Percentiles rank a stretch among this genome's conserved stretches.
Conservation (phyloP, 2,113 vertebrate species). For the Bos taurus region ARS-UCD2.0 NC_037331.1:104773501-104774000, state of each 20-base stretch:
- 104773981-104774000: fast-evolving
- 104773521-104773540: background rate
- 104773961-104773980: fast-evolving
- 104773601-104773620: background rate
- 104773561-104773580: background rate
- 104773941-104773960: background rate
- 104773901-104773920: background rate
- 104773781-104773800: background rate
- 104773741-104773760: background rate
- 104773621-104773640: background rate
- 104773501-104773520: background rate
- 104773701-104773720: background rate
- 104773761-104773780: background rate
- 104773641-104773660: no score
- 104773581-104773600: background rate
- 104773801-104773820: background rate
- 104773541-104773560: background rate
- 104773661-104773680: background rate
- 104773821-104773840: background rate
- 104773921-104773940: background rate
- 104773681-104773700: background rate
- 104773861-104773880: background rate
- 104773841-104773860: background rate
- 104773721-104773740: background rate
- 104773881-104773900: background rate